Evolutionary conservation across 1,140 invertebrate species (phyloP), one percentile per base, ranked within the genome.

Genomic region (Tetraneura akinire): DNA sequence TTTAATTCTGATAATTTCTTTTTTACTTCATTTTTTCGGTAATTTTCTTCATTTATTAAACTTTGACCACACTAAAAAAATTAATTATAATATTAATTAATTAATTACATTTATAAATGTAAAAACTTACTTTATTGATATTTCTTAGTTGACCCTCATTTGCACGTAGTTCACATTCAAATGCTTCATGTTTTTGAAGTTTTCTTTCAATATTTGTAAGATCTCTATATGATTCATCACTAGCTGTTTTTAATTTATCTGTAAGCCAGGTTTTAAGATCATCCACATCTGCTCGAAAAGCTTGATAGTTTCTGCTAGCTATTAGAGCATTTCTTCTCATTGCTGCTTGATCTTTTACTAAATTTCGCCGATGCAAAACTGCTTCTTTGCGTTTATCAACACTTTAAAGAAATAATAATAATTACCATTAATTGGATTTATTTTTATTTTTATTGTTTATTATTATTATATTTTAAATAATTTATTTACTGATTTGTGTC

Each of bases 151-250:
- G 93, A 18, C 94, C 94, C 86, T 96, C 94, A 85, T 97, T 97
- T 0, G 95, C 93, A 53, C 94, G 89, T 9, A 99, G 86, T 85
- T 99, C 98, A 23, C 96, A 88, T 84, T 98, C 96, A 85, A 99
- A 98, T 0, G 97, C 97, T 86, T 98, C 96, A 84, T 99, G 97
- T 84, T 98, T 98, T 85, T 98, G 95, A 3, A 98, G 87, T 85
- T 98, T 98, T 3, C 95, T 89, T 81, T 96, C 94, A 53, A 99
- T 87, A 85, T 98, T 98, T 53, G 90, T 92, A 21, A 98, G 87
- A 84, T 98, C 96, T 37, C 94, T 89, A 84, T 97, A 98, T 76
- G 92, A 96, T 84, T 98, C 95, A 84, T 98, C 97, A 8, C 91
- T 91, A 0, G 96, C 95, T 5, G 93, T 93, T 85, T 92, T 92